A percentile compares a stretch with the other conserved stretches of the same genome.
phyloP scores from a whole-genome alignment of 2,888 invertebrate genomes.

The Panorpa germanica region DNA sequence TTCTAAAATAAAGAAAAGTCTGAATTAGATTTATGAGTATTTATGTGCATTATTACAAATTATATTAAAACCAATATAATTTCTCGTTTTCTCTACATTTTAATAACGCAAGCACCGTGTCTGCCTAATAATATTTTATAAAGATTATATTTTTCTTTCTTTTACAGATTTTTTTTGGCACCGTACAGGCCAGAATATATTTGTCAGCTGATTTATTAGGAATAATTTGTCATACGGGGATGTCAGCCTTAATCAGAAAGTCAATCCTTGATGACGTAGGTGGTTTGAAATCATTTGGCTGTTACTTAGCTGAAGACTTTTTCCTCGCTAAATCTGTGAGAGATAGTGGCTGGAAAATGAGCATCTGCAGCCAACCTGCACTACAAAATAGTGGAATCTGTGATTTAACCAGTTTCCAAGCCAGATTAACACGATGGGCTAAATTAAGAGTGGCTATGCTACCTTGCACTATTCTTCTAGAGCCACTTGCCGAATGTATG shows the following conservation, averaged over 20 bases:
- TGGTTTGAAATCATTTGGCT: conserved; percentile 77
- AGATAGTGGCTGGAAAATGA: conserved; percentile 76
- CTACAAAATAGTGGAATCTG: conserved; percentile 87
- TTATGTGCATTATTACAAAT: too few species aligned
- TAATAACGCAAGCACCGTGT: background rate
- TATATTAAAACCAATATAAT: background rate
- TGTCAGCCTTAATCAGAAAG: conserved; percentile 89
- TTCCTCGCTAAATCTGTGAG: conserved; percentile 85
- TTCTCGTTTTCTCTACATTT: conserved; percentile 5
- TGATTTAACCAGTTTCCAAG: conserved; percentile 72
- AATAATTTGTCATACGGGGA: conserved; percentile 95
- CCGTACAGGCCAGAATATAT: conserved; percentile 90
- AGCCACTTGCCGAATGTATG: conserved; percentile 91
- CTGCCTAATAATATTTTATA: background rate
- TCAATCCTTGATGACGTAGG: conserved; percentile 80
- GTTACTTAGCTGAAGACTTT: conserved; percentile 95
- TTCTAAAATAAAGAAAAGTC: too few species aligned
- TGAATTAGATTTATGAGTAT: too few species aligned
- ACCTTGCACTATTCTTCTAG: conserved; percentile 75
- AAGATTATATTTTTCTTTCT: conserved; percentile 7
- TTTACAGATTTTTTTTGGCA: conserved; percentile 78
- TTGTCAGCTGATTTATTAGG: conserved; percentile 78
- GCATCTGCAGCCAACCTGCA: conserved; percentile 84
- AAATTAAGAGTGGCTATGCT: conserved; percentile 91
- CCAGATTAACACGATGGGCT: conserved; percentile 77